These are phyloP conservation scores for Horisme vitalbata DNA, from an alignment of 2,888 invertebrate genomes.

Conservation along the genomic window DNA sequence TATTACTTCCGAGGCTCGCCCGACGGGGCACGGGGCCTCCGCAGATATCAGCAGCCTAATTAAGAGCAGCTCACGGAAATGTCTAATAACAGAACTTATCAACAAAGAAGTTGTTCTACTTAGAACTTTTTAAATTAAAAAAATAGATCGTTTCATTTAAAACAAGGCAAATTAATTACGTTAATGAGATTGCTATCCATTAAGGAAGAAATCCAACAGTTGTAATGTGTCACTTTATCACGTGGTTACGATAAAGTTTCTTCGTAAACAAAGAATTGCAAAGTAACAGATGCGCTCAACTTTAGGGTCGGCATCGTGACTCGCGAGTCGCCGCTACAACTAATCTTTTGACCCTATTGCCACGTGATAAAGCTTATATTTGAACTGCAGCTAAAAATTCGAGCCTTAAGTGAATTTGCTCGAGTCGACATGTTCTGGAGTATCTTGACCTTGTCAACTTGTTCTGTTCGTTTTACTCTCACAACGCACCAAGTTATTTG, in stretches of 20 bases:
- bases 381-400: not conserved
- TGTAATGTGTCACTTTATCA: conserved; percentile 2
- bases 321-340: conserved; percentile 2
- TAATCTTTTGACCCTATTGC: conserved; percentile 7
- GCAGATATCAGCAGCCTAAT: conserved; percentile 1
- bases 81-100: not conserved
- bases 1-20: conserved; percentile 13
- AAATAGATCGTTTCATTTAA: too few relatives aligned
- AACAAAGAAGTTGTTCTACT: too few relatives aligned
- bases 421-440: conserved; percentile 10
- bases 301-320: conserved; percentile 18
- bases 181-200: not conserved
- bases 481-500: not conserved
- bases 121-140: too few relatives aligned
- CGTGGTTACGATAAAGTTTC: conserved; percentile 10
- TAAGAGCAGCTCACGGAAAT: not conserved
- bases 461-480: conserved; percentile 10
- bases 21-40: conserved; percentile 2
- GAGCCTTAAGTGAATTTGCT: conserved; percentile 22
- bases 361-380: conserved; percentile 15
- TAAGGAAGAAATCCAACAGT: not conserved
- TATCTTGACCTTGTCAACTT: conserved; percentile 7
- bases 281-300: conserved; percentile 28
- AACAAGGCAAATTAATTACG: not conserved
- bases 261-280: conserved; percentile 23